Evolutionary conservation across 2,113 vertebrate species (phyloP), one percentile per base, ranked within the genome.

Genomic region (Rhipidura dahli): DNA sequence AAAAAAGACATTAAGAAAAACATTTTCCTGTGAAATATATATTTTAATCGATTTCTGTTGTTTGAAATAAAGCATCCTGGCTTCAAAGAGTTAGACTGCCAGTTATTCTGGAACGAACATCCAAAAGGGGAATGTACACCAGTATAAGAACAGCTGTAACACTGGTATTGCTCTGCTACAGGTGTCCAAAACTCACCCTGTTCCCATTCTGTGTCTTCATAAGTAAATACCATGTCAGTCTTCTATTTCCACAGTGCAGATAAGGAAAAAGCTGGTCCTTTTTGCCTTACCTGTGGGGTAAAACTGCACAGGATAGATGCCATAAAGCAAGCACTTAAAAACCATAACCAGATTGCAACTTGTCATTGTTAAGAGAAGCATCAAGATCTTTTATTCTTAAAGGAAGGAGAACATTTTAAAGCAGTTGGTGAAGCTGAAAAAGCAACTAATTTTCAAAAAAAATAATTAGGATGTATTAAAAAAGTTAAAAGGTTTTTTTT

Each of bases 41-140:
- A 21, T 40, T 86, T 89, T 77, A 90, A 91, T 87, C n/a, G 21
- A 15, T 60, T 83, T 89, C 66, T 81, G 47, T 45, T 70, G 73
- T 50, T 80, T 87, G 59, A 90, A 96, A 96, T 96, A 96, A 96
- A 96, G 64, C 47, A 54, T 23, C 56, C 31, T 81, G 80, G 59
- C 14, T 70, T 69, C 0, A 0, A 83, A 31, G 5, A 47, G 18
- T 18, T 70, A 30, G 37, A 50, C 42, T 69, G 66, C 85, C 89
- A 60, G 24, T 96, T 88, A 66, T 16, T 95, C 59, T 86, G 85
- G 79, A 80, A n/a, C 1, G 11, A 70, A 39, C 20, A 10, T 24
- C 33, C 47, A 10, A 6, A 66, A 12, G 15, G 13, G 30, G 61
- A 91, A 39, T 3, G 15, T 9, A 11, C 24, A 49, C 15, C 28